A percentile compares a stretch with the other conserved stretches of the same genome.
Conservation (phyloP, 2,113 vertebrate genomes). For the Indicator maculatus region DNA sequence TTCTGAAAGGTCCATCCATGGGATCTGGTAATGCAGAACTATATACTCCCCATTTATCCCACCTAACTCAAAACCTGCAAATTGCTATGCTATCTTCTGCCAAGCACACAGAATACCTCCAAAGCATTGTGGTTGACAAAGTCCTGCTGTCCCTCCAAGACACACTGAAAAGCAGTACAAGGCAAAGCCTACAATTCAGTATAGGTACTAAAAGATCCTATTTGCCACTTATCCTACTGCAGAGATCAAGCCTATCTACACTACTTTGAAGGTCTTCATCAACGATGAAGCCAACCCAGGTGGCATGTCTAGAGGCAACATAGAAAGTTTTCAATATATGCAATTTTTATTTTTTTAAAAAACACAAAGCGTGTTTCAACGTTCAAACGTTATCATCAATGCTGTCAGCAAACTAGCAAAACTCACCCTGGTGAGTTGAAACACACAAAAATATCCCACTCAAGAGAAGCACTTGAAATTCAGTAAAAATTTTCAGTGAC, state of each 20-base stretch:
- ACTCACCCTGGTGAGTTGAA: background rate
- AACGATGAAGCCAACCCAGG: background rate
- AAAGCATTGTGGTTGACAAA: background rate
- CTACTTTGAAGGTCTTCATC: background rate
- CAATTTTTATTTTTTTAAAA: background rate
- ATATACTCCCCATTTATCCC: too few species aligned
- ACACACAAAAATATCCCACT: background rate
- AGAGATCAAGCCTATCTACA: background rate
- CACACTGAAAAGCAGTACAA: accelerated
- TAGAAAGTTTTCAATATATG: accelerated
- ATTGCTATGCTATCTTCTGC: accelerated
- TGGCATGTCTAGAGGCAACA: background rate
- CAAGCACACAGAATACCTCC: accelerated
- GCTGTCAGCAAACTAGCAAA: background rate
- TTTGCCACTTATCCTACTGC: background rate
- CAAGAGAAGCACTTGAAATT: background rate
- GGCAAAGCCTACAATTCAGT: background rate
- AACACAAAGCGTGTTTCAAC: too few species aligned
- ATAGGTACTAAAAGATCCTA: accelerated
- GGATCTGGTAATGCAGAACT: background rate
- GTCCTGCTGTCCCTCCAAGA: background rate
- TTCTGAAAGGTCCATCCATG: background rate
- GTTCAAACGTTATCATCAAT: background rate
- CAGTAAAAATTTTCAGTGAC: background rate
- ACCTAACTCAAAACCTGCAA: background rate